Evolutionary conservation across 64 coral and sea anemone genomes (phyloP), one percentile per base, ranked within the genome.

Genomic region (Porites lutea): DNA sequence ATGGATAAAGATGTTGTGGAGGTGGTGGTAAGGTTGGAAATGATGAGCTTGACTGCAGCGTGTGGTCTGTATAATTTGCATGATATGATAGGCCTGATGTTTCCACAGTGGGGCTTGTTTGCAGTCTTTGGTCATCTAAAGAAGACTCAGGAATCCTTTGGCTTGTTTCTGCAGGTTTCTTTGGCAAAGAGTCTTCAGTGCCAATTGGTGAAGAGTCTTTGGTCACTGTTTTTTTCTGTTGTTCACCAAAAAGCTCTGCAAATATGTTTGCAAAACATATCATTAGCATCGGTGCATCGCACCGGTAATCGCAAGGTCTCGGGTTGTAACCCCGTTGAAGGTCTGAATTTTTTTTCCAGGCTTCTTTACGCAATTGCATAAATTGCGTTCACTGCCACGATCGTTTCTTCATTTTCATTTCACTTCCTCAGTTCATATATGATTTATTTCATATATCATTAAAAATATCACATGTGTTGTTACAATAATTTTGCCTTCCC

Each of bases 1-100:
- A 76, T 84, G 87, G 92, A 82, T 75, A 68, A 14, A 94, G 67
- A 62, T 79, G 87, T 7, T 89, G 47, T 13, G 92, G 92, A 18
- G 92, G 92, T 76, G 59, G 87, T 61, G 92, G 92, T 44, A 94
- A 87, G 20, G 13, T 72, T 58, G 86, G 86, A 68, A 21, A 89
- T 53, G 86, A 52, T 13, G 16, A 77, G 61, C 79, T 46, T 76
- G 86, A 49, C 1, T 14, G 13, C 18, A 65, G 65, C 4, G 81
- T 68, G 44, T 51, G 22, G 10, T 10, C 10, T 2, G 45, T n/a
- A 4, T 5, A 48, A 46, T 23, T 52, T 16, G 46, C 15, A 46
- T n/a, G 8, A 50, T 52, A 43, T 49, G 19, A 84, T 7, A 48
- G 20, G 19, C 62, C 62, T 52, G 46, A 22, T 22, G 16, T 51